Evolutionary conservation across 2,888 invertebrate species (phyloP).

Genomic region (Mylabris sibirica): DNA sequence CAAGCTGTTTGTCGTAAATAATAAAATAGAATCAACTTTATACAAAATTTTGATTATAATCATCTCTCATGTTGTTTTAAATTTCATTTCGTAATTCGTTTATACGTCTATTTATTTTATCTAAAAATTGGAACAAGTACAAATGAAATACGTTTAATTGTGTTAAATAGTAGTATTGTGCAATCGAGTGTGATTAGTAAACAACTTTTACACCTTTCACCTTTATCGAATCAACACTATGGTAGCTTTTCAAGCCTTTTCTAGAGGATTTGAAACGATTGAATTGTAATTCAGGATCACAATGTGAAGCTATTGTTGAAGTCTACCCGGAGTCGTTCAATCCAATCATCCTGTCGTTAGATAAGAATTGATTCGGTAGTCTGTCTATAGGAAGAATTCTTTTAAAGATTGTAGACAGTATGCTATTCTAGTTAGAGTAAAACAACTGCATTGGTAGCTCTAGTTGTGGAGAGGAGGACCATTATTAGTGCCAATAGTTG

Average conservation of each 20-base stretch:
- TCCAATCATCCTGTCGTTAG: no score
- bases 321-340: neutral
- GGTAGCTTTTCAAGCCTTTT: neutral
- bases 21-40: neutral
- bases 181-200: slow-evolving; percentile 4
- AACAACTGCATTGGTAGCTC: slow-evolving; percentile 13
- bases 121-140: neutral
- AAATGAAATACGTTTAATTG: neutral
- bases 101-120: neutral
- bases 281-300: neutral
- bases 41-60: neutral
- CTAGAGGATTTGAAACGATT: neutral
- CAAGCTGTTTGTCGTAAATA: neutral
- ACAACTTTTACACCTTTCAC: slow-evolving; percentile 18
- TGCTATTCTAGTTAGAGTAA: no score
- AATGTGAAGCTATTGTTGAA: neutral
- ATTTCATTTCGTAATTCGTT: neutral
- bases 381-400: no score
- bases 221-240: neutral
- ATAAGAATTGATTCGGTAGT: no score
- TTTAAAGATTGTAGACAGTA: no score
- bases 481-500: slow-evolving; percentile 20
- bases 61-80: no score
- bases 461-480: slow-evolving; percentile 19
- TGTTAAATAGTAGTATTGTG: neutral